Conservation (phyloP, 35 echinoderm and acorn worm species). For the Amphiura filiformis region DNA sequence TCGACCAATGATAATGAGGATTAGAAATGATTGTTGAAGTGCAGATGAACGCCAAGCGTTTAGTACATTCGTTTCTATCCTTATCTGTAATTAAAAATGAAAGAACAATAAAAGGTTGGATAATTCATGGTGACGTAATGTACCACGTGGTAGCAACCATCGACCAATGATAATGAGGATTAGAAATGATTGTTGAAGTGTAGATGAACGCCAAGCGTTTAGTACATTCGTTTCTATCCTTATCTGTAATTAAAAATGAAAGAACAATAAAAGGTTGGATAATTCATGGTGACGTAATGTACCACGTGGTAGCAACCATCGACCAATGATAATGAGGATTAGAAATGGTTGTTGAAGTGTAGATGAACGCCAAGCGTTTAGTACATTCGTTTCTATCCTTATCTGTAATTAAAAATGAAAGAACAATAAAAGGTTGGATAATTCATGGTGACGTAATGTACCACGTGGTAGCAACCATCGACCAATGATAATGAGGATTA, state of each 20-base stretch:
- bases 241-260: no score
- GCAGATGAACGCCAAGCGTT: slow-evolving; percentile 58
- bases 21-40: slow-evolving; percentile 64
- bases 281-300: slow-evolving; percentile 75
- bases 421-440: slow-evolving; percentile 88
- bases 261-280: slow-evolving; percentile 85
- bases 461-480: slow-evolving; percentile 95
- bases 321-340: slow-evolving; percentile 61
- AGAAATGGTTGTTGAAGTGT: slow-evolving; percentile 65
- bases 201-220: slow-evolving; percentile 55
- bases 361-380: slow-evolving; percentile 57
- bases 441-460: slow-evolving; percentile 65
- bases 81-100: slow-evolving; percentile 42
- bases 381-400: slow-evolving; percentile 13
- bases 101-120: slow-evolving; percentile 88
- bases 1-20: slow-evolving; percentile 72
- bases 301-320: slow-evolving; percentile 94
- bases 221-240: slow-evolving; percentile 21
- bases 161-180: slow-evolving; percentile 69
- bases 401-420: no score
- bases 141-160: slow-evolving; percentile 90
- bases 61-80: slow-evolving; percentile 18
- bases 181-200: slow-evolving; percentile 64
- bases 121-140: slow-evolving; percentile 74
- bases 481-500: slow-evolving; percentile 69